Base-by-base conservation (phyloP, 2,797 vertebrate genomes). In the Apodemus agrarius region DNA sequence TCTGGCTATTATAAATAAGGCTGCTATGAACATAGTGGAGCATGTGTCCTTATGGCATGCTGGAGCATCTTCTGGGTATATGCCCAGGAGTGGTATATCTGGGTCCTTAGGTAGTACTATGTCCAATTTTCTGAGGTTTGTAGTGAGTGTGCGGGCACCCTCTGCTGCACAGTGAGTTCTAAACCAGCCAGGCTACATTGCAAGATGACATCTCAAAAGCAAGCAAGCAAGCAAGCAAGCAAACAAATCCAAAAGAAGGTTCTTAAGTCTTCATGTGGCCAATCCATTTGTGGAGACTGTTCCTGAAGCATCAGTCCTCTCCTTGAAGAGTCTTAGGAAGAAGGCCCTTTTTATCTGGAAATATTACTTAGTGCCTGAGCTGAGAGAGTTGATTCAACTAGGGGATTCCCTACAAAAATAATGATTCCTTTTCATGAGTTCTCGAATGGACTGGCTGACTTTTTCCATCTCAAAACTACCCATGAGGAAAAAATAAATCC, bases 371-470 rank as follows among this genome's bases (percentile, higher is more conserved):
- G 6, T 22, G 1, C 75, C 14, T 84, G 46, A 75, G 6, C 17
- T 90, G 29, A 85, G 37, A 83, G 11, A 17, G 29, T 89, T 67
- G 61, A 88, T 59, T 92, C 57, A 57, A 54, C 52, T 75, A 88
- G 57, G 29, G 49, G 96, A 74, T 82, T 97, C 52, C 84, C 89
- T 46, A 65, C 29, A 89, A 75, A 96, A 93, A 91, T 75, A 43
- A 63, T 90, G 69, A 86, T 89, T 89, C 52, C 7, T 76, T 40
- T 90, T 92, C 59, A 93, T 87, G 57, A 95, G 9, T 57, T 57
- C 2, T 76, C 29, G 67, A 43, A 75, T 61, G 26, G 34, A 54
- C 93, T 79, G 24, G 6, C 81, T 91, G 79, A 93, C 29, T 43
- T 90, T 90, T 95, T 46, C 17, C 40, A 74, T 75, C 24, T 94